Evolutionary conservation across 2,797 vertebrate genomes (phyloP), one percentile per base, ranked within the genome.

Genomic region (Gallinago stenura): DNA sequence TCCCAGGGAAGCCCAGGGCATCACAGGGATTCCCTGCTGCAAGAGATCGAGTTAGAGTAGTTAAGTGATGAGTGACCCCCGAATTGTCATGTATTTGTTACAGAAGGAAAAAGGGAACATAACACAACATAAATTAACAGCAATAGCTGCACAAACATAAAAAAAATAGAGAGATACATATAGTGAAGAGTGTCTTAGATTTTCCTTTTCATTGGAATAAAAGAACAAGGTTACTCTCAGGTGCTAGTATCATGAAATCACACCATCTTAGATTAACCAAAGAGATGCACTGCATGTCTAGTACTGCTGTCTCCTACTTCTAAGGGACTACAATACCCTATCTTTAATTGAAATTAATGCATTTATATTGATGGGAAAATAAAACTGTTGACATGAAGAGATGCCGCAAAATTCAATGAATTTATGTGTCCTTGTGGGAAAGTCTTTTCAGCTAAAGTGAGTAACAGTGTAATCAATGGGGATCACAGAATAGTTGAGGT

Each of bases 331-430:
- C 18, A 88, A 51, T 60, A 22, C 1, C 1, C 68, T 88, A 64
- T 60, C 53, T 53, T 83, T 95, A 83, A 87, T 33, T 90, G n/a
- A 95, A 84, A 93, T 72, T 24, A 82, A 89, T 89, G 92, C 6
- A 58, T 79, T 87, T 79, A 13, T 45, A 92, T 56, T 89, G 92
- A 70, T 43, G 43, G 43, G 48, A 86, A 89, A 96, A 93, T 78
- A 15, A 88, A 92, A 78, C 25, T n/a, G 11, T 12, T 82, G 54
- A 25, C 22, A 35, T 51, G 43, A 96, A 87, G 39, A 7, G 2
- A 48, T 26, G n/a, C 22, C 0, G 0, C 39, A 89, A 92, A 93
- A 82, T 79, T 60, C 20, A 92, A 76, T 7, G 87, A 46, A 70
- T 76, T 58, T 76, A 35, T 41, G 15, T 24, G 68, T 39, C 56